Percentiles rank a stretch among this genome's conserved stretches.
These are phyloP conservation scores for Drosophila kurseongensis DNA, from an alignment of 1,140 invertebrate species.

Conservation along the genomic window DNA sequence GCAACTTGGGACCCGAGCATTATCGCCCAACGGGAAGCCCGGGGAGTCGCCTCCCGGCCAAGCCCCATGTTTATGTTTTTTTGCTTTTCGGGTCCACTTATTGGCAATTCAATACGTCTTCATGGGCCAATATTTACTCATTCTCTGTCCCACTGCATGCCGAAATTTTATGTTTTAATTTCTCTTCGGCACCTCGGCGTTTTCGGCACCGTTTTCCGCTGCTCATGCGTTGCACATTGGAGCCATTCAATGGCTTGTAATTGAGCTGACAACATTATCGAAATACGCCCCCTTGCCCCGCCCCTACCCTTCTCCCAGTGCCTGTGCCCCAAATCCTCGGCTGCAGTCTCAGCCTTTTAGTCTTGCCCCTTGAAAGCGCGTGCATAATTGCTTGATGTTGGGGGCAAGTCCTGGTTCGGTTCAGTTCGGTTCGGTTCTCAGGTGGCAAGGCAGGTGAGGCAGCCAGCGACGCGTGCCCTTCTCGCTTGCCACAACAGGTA, in stretches of 20 bases:
- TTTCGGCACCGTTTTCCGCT: slow-evolving; percentile 15
- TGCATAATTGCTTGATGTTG: slow-evolving; percentile 27
- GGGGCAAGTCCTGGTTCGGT: not conserved
- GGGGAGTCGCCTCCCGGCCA: slow-evolving; percentile 6
- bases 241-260: slow-evolving; percentile 32
- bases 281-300: slow-evolving; percentile 18
- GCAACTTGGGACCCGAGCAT: not conserved
- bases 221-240: not conserved
- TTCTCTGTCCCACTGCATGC: slow-evolving; percentile 11
- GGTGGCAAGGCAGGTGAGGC: slow-evolving; percentile 18
- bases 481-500: not conserved
- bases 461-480: slow-evolving; percentile 16
- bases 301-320: too few species aligned
- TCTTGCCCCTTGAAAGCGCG: not conserved
- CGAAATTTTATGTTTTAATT: slow-evolving; percentile 48
- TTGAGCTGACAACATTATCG: slow-evolving; percentile 59
- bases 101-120: slow-evolving; percentile 1
- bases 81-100: not conserved
- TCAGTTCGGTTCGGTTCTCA: not conserved
- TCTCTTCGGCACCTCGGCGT: not conserved
- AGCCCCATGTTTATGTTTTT: not conserved
- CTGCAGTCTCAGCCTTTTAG: slow-evolving; percentile 1
- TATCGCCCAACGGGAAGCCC: slow-evolving; percentile 31
- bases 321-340: not conserved
- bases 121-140: slow-evolving; percentile 1